Base-by-base conservation (phyloP, 2,797 vertebrate species). In the Arrhamphus sclerolepis region DNA sequence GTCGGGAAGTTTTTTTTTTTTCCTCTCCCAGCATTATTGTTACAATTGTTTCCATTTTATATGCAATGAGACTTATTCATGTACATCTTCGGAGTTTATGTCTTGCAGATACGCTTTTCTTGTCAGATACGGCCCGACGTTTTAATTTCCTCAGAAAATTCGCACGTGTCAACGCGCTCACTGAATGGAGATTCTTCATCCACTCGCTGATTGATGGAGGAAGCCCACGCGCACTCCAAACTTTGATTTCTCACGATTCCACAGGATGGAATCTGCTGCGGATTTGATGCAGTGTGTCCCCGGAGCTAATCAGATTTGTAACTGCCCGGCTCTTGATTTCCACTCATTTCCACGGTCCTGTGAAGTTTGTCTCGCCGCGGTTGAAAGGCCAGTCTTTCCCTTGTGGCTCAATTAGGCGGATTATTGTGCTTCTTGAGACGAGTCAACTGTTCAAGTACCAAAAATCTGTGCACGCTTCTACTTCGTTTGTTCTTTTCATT, bases 351-450 rank as follows among this genome's bases (percentile, higher is more conserved):
- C 84, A 64, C 74, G 86, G 61, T 72, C 70, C 83, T 92, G 83
- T 91, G 91, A 92, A 80, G 86, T 89, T 85, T 42, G 70, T 70
- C 52, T 57, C 61, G 89, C 93, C 92, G 89, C 82, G 91, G 72
- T 89, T 92, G 93, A 93, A 93, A 91, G 90, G 76, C 88, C 87
- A 75, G 79, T 70, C 80, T 18, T 86, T 95, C 96, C 96, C 96
- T 83, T 53, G 95, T 93, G 96, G 92, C 92, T 96, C 94, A 96
- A 97, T 98, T 98, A 97, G 95, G 89, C 74, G 93, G 95, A 98
- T 98, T 98, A 97, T 97, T 94, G 94, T 94, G 91, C 89, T 94
- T 87, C 93, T 93, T 89, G 88, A 87, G 92, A 92, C 91, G 90
- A 93, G 91, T 92, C 93, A 90, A 84, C 92, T 90, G 82, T 91